phyloP scores from a whole-genome alignment of 2,888 invertebrate species.

The Euproctis similis region DNA sequence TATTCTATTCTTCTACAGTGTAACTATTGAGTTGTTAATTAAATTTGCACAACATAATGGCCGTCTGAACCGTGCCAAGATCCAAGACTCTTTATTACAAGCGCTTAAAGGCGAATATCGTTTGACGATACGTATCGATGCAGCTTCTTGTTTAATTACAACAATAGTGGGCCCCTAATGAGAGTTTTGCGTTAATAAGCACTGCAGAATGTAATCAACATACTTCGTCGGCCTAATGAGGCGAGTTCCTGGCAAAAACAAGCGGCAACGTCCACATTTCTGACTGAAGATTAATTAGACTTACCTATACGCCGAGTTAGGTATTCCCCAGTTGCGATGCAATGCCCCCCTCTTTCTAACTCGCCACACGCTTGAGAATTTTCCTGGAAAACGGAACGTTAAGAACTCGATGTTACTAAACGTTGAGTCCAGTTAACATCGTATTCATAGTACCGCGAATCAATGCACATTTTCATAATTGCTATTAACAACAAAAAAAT shows the following conservation, averaged over 20 bases:
- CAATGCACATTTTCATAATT: conserved; percentile 39
- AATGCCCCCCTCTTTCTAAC: conserved; percentile 46
- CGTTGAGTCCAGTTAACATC: conserved; percentile 20
- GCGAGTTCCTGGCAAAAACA: conserved; percentile 72
- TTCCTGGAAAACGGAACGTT: conserved; percentile 39
- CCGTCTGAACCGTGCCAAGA: conserved; percentile 13
- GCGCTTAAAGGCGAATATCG: conserved; percentile 41
- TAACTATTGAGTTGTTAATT: conserved; percentile 73
- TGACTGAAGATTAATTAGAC: conserved; percentile 72
- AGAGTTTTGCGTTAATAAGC: conserved; percentile 75
- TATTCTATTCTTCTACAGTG: conserved; percentile 46
- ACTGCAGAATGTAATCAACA: conserved; percentile 75
- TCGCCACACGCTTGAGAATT: conserved; percentile 38
- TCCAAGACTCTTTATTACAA: conserved; percentile 29
- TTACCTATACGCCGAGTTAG: conserved; percentile 51
- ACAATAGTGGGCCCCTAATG: conserved; percentile 74
- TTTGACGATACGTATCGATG: conserved; percentile 43
- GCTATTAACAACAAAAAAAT: conserved; percentile 65
- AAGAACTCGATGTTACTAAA: conserved; percentile 19
- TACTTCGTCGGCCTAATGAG: conserved; percentile 73
- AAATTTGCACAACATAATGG: conserved; percentile 62
- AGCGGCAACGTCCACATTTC: conserved; percentile 66
- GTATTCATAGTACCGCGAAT: conserved; percentile 24
- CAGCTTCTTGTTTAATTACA: conserved; percentile 73
- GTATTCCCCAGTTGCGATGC: conserved; percentile 36